Conservation (phyloP, 2,113 vertebrate species). For the Orycteropus afer region DNA sequence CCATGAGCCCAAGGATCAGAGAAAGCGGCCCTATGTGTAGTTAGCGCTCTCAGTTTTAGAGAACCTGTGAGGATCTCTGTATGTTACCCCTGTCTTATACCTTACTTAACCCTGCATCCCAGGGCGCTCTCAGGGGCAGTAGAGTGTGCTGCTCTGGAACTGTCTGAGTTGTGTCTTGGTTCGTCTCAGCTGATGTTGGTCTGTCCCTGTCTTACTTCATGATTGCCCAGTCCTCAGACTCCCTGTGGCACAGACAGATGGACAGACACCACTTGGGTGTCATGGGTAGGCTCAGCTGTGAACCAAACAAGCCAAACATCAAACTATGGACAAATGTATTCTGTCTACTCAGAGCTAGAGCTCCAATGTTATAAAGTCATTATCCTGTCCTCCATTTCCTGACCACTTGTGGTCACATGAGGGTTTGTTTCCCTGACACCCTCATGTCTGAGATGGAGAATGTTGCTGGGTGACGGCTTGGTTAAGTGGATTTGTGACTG, state of each 20-base stretch:
- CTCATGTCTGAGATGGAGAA: conserved; percentile 30
- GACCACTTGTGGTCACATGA: conserved; percentile 41
- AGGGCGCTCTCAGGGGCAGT: not conserved
- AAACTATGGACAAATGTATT: conserved; percentile 39
- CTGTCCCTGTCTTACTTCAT: not conserved
- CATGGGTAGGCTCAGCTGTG: conserved; percentile 69
- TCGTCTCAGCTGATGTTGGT: not conserved
- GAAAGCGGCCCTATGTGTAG: not conserved
- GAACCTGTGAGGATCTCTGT: not conserved
- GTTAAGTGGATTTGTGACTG: conserved; percentile 60
- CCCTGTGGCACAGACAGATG: conserved; percentile 64
- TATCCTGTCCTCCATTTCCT: conserved; percentile 18
- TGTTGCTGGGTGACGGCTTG: conserved; percentile 28
- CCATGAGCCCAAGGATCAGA: not conserved
- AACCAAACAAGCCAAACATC: conserved; percentile 47
- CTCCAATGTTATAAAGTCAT: not conserved
- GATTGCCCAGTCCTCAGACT: conserved; percentile 28
- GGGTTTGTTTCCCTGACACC: conserved; percentile 28
- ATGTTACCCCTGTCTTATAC: not conserved
- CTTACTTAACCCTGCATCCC: not conserved
- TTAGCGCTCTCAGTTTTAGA: not conserved
- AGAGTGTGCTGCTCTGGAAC: not conserved
- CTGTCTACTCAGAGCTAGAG: conserved; percentile 22
- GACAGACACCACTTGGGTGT: conserved; percentile 46
- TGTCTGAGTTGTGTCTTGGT: not conserved